These are phyloP conservation scores for Cardinalis cardinalis DNA, from an alignment of 2,113 vertebrate genomes.

Conservation along the genomic window DNA sequence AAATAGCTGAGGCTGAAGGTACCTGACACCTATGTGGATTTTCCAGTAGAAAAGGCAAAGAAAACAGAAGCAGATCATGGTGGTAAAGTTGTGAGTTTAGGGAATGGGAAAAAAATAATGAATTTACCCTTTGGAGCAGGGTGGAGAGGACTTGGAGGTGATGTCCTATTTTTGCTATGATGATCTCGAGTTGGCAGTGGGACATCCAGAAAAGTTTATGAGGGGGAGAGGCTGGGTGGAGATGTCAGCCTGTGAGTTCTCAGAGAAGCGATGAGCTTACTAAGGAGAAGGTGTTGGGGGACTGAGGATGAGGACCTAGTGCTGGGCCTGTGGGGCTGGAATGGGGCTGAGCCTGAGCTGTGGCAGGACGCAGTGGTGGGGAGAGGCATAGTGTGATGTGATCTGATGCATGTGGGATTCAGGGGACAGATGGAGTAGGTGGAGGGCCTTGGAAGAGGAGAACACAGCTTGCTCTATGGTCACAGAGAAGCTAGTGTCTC, in stretches of 20 bases:
- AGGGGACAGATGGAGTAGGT: background rate
- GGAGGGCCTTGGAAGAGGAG: background rate
- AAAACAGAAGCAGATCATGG: background rate
- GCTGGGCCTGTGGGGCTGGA: background rate
- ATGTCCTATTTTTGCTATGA: background rate
- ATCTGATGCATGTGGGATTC: background rate
- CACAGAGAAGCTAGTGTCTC: background rate
- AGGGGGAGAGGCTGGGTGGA: background rate
- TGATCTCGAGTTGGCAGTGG: background rate
- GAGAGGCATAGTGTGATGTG: background rate
- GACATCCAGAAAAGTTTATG: background rate
- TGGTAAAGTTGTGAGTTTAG: background rate
- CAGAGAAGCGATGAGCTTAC: background rate
- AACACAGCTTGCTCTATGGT: background rate
- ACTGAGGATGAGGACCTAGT: background rate
- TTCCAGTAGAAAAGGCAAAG: background rate
- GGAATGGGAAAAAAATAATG: background rate
- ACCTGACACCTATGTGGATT: rapidly evolving
- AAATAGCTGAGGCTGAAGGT: background rate
- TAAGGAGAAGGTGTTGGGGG: background rate
- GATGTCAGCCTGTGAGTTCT: background rate
- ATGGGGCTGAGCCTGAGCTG: rapidly evolving
- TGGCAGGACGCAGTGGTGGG: background rate
- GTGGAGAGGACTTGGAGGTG: background rate
- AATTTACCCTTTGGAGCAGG: background rate